Percentiles rank a stretch among this genome's conserved stretches.
Conservation (phyloP, 2,797 vertebrate genomes). For the Anolis apletophallus region DNA sequence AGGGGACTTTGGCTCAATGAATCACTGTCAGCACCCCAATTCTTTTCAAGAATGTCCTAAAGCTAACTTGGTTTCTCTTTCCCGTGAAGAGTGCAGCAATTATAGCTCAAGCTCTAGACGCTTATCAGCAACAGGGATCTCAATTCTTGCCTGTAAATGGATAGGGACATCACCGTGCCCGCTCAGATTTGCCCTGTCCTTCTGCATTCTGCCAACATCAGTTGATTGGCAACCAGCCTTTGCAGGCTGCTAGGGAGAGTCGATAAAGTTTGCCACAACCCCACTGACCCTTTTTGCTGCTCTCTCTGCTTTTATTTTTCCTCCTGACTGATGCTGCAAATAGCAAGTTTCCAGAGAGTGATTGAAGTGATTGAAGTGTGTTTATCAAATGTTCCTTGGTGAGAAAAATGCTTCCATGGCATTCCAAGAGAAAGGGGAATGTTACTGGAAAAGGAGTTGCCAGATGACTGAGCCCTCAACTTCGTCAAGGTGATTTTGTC, state of each 20-base stretch:
- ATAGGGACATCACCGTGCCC: too few species aligned
- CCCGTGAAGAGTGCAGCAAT: not conserved
- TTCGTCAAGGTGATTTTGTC: not conserved
- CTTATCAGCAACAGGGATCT: not conserved
- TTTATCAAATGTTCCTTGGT: not conserved
- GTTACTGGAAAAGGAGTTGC: not conserved
- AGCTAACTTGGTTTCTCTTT: not conserved
- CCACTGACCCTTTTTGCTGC: not conserved
- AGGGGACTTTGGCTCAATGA: not conserved
- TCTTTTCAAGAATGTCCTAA: not conserved
- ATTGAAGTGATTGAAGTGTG: not conserved
- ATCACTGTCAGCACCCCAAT: not conserved
- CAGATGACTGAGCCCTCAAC: not conserved
- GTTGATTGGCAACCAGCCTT: not conserved
- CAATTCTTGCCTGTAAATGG: not conserved
- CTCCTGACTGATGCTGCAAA: not conserved
- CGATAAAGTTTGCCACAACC: not conserved
- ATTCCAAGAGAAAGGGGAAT: not conserved
- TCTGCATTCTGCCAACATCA: not conserved
- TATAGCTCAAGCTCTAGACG: not conserved
- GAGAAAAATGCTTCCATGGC: not conserved
- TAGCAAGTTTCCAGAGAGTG: not conserved
- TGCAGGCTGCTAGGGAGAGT: not conserved
- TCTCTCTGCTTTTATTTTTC: not conserved
- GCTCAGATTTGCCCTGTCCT: not conserved